Evolutionary conservation across 2,888 invertebrate species (phyloP).

Genomic region (Nysson spinosus): DNA sequence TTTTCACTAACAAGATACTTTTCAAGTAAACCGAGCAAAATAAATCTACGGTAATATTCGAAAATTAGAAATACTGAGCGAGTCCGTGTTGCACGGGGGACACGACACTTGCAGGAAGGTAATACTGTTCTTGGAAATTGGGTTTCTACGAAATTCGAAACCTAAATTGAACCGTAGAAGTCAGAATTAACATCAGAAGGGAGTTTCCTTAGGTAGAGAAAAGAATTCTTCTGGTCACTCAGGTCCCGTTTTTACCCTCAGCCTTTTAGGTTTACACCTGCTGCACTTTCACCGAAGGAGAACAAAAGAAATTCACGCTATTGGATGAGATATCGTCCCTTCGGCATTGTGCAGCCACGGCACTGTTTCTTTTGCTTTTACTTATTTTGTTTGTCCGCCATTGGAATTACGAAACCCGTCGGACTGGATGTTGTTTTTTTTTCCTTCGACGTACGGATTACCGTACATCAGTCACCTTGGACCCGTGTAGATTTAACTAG

Average conservation of each 20-base stretch:
- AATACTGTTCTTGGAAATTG: no score
- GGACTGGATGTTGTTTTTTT: constrained; percentile 11
- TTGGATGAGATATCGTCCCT: neutral
- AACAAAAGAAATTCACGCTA: constrained; percentile 2
- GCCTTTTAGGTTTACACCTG: constrained; percentile 7
- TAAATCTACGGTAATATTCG: no score
- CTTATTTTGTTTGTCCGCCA: neutral
- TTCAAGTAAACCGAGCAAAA: no score
- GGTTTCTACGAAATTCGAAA: no score
- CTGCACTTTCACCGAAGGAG: neutral
- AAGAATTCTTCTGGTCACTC: neutral
- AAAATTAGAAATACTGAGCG: no score
- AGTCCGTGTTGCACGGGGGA: no score
- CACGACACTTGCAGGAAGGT: no score
- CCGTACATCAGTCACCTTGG: constrained; percentile 1
- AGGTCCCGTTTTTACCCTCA: neutral
- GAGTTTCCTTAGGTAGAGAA: neutral
- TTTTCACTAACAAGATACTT: no score
- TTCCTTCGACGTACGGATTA: constrained; percentile 1
- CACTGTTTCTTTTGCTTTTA: neutral
- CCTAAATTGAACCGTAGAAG: no score
- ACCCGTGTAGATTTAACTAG: constrained; percentile 4
- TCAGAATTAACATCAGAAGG: neutral
- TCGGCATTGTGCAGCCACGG: neutral
- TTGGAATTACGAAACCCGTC: constrained; percentile 22